phyloP scores from a whole-genome alignment of 2,113 vertebrate genomes.

The Etheostoma spectabile region DNA sequence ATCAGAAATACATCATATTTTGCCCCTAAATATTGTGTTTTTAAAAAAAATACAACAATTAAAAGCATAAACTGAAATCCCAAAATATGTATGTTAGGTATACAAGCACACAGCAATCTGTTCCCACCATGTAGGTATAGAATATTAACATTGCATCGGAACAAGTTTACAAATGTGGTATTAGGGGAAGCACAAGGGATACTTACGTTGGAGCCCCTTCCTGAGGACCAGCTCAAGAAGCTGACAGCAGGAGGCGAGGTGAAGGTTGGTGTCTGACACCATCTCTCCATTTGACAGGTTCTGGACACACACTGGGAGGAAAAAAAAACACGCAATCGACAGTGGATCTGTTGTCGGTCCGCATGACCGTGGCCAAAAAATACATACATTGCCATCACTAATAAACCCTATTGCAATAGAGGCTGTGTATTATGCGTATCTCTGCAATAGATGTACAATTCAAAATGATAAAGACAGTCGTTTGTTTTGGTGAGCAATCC shows the following conservation, averaged over 20 bases:
- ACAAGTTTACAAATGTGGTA: not conserved
- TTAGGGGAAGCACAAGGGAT: not conserved
- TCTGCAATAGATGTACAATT: too few relatives aligned
- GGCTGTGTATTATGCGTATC: not conserved
- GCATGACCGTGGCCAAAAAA: not conserved
- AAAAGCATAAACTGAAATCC: conserved; percentile 62
- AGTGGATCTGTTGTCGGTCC: not conserved
- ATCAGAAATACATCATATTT: not conserved
- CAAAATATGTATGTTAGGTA: not conserved
- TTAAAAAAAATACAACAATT: not conserved
- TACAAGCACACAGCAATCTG: not conserved
- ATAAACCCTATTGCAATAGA: not conserved
- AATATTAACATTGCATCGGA: not conserved
- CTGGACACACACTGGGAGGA: conserved; percentile 82
- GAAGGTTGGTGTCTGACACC: conserved; percentile 84
- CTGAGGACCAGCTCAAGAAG: conserved; percentile 88
- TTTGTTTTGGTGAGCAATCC: too few relatives aligned
- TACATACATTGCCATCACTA: not conserved
- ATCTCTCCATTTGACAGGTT: conserved; percentile 71
- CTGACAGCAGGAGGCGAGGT: conserved; percentile 86
- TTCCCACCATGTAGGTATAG: not conserved
- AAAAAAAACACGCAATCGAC: not conserved
- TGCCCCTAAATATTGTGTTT: not conserved
- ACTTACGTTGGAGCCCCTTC: conserved; percentile 89
- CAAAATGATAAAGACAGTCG: too few relatives aligned